Conservation (phyloP, 1,140 invertebrate species). For the Penaeus vannamei region DNA sequence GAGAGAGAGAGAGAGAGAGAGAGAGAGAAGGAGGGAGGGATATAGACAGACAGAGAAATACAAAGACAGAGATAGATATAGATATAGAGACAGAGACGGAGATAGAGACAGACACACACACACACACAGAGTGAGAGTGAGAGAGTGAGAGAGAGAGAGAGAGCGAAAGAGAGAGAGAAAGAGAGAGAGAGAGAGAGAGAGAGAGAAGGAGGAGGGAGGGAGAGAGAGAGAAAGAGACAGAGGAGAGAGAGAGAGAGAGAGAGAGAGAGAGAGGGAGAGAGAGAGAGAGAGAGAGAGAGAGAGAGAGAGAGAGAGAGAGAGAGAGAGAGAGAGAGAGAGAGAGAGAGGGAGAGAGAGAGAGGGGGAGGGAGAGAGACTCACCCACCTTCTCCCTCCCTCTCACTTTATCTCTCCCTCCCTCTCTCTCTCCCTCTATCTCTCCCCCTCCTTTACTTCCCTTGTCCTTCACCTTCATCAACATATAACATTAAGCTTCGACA, state of each 20-base stretch:
- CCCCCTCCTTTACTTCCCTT: too few relatives aligned
- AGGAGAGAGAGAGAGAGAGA: not conserved
- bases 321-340: not conserved
- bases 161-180: not conserved
- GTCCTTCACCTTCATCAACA: not conserved
- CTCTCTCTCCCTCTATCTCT: too few relatives aligned
- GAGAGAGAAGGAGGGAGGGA: not conserved
- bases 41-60: conserved; percentile 4
- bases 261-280: not conserved
- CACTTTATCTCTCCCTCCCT: too few relatives aligned
- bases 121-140: not conserved
- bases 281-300: not conserved
- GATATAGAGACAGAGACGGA: not conserved
- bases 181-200: not conserved
- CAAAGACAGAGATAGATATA: not conserved
- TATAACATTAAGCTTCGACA: not conserved
- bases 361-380: conserved; percentile 3
- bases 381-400: not conserved
- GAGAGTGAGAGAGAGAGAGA: not conserved
- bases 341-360: conserved; percentile 16
- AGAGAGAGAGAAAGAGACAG: not conserved
- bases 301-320: conserved; percentile 12
- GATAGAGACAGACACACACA: conserved; percentile 1
- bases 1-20: not conserved
- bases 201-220: not conserved